Evolutionary conservation across 2,888 invertebrate species (phyloP).

Genomic region (Megastigmus dorsalis): DNA sequence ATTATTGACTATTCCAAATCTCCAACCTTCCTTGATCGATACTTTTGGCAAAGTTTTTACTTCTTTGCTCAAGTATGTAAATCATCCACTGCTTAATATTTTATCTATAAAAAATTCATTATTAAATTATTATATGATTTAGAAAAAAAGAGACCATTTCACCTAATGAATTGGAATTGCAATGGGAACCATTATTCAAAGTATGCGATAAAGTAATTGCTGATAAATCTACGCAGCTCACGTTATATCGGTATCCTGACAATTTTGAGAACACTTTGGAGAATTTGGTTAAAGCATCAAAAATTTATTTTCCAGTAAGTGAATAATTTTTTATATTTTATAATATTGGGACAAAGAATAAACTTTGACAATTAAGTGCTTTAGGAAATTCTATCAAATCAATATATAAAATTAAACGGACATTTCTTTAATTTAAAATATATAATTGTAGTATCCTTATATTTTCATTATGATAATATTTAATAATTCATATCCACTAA

Average conservation of each 20-base stretch:
- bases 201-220: slow-evolving; percentile 35
- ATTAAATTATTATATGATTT: slow-evolving; percentile 15
- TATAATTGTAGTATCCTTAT: too few species aligned
- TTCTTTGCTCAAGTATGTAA: slow-evolving; percentile 55
- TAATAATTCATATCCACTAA: too few species aligned
- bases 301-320: slow-evolving; percentile 49
- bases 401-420: too few species aligned
- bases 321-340: not conserved
- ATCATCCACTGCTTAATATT: not conserved
- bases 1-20: slow-evolving; percentile 83
- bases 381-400: too few species aligned
- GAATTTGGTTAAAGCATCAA: slow-evolving; percentile 9
- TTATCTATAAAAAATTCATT: not conserved
- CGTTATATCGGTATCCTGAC: not conserved
- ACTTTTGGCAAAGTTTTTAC: slow-evolving; percentile 40
- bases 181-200: slow-evolving; percentile 89
- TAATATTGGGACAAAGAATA: too few species aligned
- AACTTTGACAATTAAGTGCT: too few species aligned
- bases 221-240: not conserved
- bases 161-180: slow-evolving; percentile 86
- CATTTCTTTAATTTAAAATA: too few species aligned
- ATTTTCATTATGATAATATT: too few species aligned
- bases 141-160: slow-evolving; percentile 87
- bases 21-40: slow-evolving; percentile 65
- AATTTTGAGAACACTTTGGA: not conserved